phyloP scores from a whole-genome alignment of 1,140 invertebrate species.

The Drosophila takahashii region DNA sequence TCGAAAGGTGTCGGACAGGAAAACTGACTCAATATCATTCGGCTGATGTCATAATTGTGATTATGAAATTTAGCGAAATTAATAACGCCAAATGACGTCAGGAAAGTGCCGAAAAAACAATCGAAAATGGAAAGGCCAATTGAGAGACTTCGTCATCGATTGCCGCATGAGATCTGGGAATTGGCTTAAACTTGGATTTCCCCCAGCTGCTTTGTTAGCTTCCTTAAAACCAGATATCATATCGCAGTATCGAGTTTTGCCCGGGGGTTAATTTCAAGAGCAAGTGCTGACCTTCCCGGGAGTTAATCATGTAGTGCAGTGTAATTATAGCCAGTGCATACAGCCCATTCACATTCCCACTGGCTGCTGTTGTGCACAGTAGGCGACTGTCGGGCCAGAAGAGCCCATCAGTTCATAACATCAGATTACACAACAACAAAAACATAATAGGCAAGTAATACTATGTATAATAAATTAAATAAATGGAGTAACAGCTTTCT shows the following conservation, averaged over 20 bases:
- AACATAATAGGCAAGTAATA: background rate
- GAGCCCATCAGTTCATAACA: slow-evolving; percentile 26
- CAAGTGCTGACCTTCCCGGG: slow-evolving; percentile 34
- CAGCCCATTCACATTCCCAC: slow-evolving; percentile 39
- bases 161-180: background rate
- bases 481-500: too few species aligned
- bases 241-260: background rate
- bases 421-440: background rate
- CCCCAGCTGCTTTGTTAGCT: background rate
- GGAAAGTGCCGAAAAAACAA: slow-evolving; percentile 19
- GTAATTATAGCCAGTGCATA: slow-evolving; percentile 25
- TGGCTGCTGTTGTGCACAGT: slow-evolving; percentile 39
- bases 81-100: slow-evolving; percentile 22
- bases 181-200: background rate
- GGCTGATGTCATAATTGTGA: slow-evolving; percentile 29
- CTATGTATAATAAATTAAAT: background rate
- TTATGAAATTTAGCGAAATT: slow-evolving; percentile 15
- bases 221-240: slow-evolving; percentile 11
- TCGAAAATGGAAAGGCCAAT: slow-evolving; percentile 22
- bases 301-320: slow-evolving; percentile 34
- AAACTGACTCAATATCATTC: slow-evolving; percentile 25
- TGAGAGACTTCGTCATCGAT: slow-evolving; percentile 17
- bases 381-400: slow-evolving; percentile 44
- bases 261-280: slow-evolving; percentile 5
- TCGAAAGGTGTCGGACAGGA: slow-evolving; percentile 17